Evolutionary conservation across 92 coral and sea anemone genomes (phyloP).

Genomic region (Palythoa caribaeorum): DNA sequence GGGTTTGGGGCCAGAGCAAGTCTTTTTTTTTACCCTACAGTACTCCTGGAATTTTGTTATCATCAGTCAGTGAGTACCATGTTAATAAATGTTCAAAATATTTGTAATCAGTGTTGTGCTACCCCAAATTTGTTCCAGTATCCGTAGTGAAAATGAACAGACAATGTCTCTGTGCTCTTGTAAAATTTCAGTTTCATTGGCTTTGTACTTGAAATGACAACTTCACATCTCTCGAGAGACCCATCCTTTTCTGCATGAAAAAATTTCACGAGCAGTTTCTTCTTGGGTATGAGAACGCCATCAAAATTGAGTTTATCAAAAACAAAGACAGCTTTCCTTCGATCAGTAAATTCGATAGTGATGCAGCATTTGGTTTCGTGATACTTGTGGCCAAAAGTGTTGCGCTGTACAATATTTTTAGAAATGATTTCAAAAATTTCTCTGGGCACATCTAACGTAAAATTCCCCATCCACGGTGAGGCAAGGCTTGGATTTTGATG

Average conservation of each 20-base stretch:
- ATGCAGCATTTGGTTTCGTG: constrained; percentile 43
- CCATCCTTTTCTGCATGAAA: constrained; percentile 16
- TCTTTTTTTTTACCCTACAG: constrained; percentile 2
- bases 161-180: constrained; percentile 15
- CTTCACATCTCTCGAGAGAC: constrained; percentile 18
- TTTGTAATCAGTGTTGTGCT: constrained; percentile 46
- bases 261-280: constrained; percentile 7
- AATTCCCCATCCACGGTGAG: constrained; percentile 3
- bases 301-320: constrained; percentile 47
- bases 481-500: constrained; percentile 4
- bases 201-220: constrained; percentile 16
- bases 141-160: constrained; percentile 36
- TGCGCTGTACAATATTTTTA: constrained; percentile 41
- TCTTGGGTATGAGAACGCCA: constrained; percentile 39
- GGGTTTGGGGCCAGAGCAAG: constrained; percentile 1
- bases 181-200: constrained; percentile 19
- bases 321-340: constrained; percentile 56
- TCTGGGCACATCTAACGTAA: constrained; percentile 44
- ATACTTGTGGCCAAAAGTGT: constrained; percentile 52
- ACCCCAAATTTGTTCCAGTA: constrained; percentile 45
- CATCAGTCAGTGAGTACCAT: constrained; percentile 3
- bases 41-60: constrained; percentile 3
- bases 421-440: constrained; percentile 51
- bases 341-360: constrained; percentile 27
- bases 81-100: constrained; percentile 3